These are phyloP conservation scores for Orchesella cincta DNA, from an alignment of 1,140 invertebrate species.

Conservation along the genomic window DNA sequence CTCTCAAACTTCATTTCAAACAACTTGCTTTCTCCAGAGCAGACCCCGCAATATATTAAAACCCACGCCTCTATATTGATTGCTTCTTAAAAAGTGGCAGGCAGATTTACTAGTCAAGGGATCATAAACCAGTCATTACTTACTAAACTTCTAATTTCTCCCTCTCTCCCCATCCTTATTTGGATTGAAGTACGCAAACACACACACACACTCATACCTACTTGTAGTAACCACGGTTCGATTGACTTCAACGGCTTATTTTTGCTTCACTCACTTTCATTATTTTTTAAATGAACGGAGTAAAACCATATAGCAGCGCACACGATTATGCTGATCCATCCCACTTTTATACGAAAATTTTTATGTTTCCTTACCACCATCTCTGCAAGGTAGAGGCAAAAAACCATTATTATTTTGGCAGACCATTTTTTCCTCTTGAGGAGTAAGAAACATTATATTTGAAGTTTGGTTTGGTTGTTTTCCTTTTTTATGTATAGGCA, in stretches of 20 bases:
- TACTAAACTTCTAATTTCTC: constrained; percentile 24
- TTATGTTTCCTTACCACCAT: background rate
- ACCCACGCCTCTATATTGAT: constrained; percentile 4
- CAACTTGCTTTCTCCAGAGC: background rate
- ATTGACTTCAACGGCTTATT: background rate
- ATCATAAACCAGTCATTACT: constrained; percentile 30
- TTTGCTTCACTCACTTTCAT: background rate
- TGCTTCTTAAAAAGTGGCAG: constrained; percentile 25
- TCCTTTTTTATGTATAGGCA: too few relatives aligned
- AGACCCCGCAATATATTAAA: background rate
- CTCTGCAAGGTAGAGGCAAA: background rate
- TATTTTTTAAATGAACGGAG: background rate
- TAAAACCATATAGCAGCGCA: background rate
- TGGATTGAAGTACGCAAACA: too few relatives aligned
- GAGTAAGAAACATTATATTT: too few relatives aligned
- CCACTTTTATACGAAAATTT: too few relatives aligned
- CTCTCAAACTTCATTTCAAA: background rate
- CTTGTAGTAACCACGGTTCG: too few relatives aligned
- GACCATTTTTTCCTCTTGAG: background rate
- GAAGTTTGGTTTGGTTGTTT: too few relatives aligned
- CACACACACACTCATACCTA: too few relatives aligned
- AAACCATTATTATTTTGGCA: background rate
- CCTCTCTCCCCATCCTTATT: background rate
- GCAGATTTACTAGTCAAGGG: constrained; percentile 4
- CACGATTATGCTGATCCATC: too few relatives aligned